Evolutionary conservation across 2,797 vertebrate species (phyloP), one percentile per base, ranked within the genome.

Genomic region (Protonibea diacanthus): DNA sequence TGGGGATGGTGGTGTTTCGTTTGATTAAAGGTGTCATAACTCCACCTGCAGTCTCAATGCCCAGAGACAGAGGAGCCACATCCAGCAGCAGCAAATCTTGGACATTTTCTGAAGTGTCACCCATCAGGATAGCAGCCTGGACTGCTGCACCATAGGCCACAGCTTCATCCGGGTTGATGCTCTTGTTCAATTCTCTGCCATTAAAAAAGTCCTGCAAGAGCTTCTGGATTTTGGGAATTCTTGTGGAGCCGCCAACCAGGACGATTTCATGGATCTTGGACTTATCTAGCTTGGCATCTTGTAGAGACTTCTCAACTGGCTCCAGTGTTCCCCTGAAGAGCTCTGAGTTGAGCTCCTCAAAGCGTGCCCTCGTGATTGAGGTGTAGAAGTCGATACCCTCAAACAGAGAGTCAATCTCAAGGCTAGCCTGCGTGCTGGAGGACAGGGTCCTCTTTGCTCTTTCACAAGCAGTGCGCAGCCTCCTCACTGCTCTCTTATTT

Each of bases 371-470:
- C 23, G 97, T 97, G 80, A 98, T 97, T 58, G 97, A 97, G 0
- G 97, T 98, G 92, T 98, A 98, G 95, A 98, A 98, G 85, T 99
- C 97, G 56, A 96, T 95, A 18, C 97, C 97, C 60, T 99, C 96
- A 2, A 94, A 97, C 0, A 97, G 92, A 23, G 97, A 97, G 84
- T 97, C 95, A 0, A 98, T 97, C 93, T 98, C 96, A 6, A 97
- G 94, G 92, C 96, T 97, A 1, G 97, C 97, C 89, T 98, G 97
- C 0, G 96, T 96, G 91, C 96, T 97, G 62, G 96, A 97, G 85
- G 97, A 98, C 76, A 97, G 94, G 29, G 96, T 97, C 83, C 97
- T 96, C 92, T 98, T 98, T 0, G 97, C 96, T 76, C 96, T 95
- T 93, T 98, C 97, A 3, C 97, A 97, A 58, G 97, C 96, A 0